Evolutionary conservation across 2,797 vertebrate genomes (phyloP).

Genomic region (Enoplosus armatus): DNA sequence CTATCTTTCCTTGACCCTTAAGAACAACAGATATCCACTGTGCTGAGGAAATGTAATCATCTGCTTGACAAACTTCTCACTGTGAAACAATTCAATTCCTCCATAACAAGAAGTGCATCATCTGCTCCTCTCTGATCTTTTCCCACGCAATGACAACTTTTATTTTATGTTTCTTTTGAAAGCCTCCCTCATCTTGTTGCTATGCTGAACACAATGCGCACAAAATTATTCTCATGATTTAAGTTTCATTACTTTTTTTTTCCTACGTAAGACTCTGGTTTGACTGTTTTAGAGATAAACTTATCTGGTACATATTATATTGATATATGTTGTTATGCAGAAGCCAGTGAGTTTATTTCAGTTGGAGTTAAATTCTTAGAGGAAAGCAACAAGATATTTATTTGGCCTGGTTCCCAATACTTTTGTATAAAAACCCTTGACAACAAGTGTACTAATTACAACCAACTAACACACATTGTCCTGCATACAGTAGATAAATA

Average conservation of each 20-base stretch:
- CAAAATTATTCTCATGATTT: neutral
- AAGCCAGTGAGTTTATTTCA: neutral
- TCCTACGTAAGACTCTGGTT: neutral
- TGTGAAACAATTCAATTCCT: constrained; percentile 22
- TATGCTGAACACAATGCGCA: neutral
- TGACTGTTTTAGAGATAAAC: neutral
- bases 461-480: neutral
- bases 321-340: neutral
- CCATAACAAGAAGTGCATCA: constrained; percentile 10
- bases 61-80: constrained; percentile 30
- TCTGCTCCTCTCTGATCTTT: constrained; percentile 3
- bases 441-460: constrained; percentile 6
- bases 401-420: neutral
- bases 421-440: constrained; percentile 15
- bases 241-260: neutral
- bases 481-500: neutral
- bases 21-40: constrained; percentile 34
- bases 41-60: constrained; percentile 45
- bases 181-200: neutral
- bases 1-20: constrained; percentile 28
- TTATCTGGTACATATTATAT: neutral
- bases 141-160: neutral
- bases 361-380: neutral
- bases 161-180: neutral
- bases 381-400: neutral